phyloP scores from a whole-genome alignment of 2,888 invertebrate species.

The Dolichopus griseipennis region DNA sequence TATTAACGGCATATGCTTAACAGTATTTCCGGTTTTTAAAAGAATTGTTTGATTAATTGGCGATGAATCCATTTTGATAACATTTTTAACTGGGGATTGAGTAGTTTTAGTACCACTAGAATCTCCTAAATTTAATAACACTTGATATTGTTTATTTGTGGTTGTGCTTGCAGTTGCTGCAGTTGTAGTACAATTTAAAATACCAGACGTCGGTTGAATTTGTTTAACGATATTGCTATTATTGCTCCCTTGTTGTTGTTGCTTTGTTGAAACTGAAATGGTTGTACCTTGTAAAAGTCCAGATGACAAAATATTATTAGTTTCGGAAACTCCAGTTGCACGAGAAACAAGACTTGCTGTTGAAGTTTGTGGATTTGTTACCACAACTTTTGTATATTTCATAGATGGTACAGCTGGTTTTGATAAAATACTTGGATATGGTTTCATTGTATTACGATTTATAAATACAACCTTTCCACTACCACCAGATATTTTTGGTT shows the following conservation, averaged over 20 bases:
- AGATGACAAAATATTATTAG: neutral
- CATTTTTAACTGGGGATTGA: slow-evolving; percentile 18
- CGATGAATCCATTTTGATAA: slow-evolving; percentile 20
- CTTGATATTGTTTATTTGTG: slow-evolving; percentile 18
- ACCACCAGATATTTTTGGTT: slow-evolving; percentile 19
- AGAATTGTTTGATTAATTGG: slow-evolving; percentile 28
- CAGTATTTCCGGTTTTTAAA: slow-evolving; percentile 27
- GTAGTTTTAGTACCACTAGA: slow-evolving; percentile 14
- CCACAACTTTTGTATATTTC: slow-evolving; percentile 33
- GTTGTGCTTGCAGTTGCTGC: slow-evolving; percentile 4
- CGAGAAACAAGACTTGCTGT: slow-evolving; percentile 20
- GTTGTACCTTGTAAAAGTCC: slow-evolving; percentile 14
- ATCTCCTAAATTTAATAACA: slow-evolving; percentile 24
- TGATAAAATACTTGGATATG: slow-evolving; percentile 33
- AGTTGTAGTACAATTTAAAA: slow-evolving; percentile 7
- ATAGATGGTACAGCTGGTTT: slow-evolving; percentile 30
- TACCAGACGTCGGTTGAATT: slow-evolving; percentile 13
- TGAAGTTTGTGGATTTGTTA: slow-evolving; percentile 31
- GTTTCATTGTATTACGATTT: slow-evolving; percentile 40
- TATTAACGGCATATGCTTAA: slow-evolving; percentile 28
- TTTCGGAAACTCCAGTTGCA: slow-evolving; percentile 12
- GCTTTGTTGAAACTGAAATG: slow-evolving; percentile 11
- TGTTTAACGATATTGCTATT: slow-evolving; percentile 8
- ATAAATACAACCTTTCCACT: slow-evolving; percentile 36
- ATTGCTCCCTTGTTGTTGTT: neutral